phyloP scores from a whole-genome alignment of 2,888 invertebrate species.

The Patella depressa region DNA sequence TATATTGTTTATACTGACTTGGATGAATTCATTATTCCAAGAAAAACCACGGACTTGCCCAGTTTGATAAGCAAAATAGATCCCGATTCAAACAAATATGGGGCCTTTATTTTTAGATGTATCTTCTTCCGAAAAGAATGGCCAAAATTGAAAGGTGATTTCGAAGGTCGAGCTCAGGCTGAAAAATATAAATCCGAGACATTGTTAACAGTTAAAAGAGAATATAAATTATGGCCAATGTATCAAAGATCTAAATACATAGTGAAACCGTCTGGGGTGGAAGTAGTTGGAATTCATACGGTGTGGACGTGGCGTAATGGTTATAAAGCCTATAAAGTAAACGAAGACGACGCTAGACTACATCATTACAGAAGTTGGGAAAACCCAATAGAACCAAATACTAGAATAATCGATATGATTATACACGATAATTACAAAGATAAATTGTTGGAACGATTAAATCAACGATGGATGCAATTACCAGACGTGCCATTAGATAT shows the following conservation, averaged over 20 bases:
- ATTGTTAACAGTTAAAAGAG: constrained; percentile 45
- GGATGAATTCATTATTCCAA: constrained; percentile 68
- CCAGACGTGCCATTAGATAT: constrained; percentile 30
- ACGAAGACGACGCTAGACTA: constrained; percentile 37
- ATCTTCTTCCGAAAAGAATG: constrained; percentile 59
- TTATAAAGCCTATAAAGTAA: constrained; percentile 20
- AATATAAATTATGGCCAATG: constrained; percentile 38
- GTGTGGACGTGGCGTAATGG: constrained; percentile 35
- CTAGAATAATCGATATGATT: constrained; percentile 31
- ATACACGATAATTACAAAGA: constrained; percentile 36
- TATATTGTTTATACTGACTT: constrained; percentile 65
- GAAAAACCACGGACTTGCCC: constrained; percentile 43
- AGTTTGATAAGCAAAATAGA: constrained; percentile 35
- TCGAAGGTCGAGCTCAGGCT: constrained; percentile 34
- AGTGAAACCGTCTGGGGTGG: constrained; percentile 43
- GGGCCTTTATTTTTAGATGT: constrained; percentile 42
- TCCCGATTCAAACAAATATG: constrained; percentile 8
- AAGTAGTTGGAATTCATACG: constrained; percentile 53
- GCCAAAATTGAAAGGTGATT: constrained; percentile 35
- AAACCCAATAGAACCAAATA: constrained; percentile 30
- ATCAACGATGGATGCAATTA: constrained; percentile 32
- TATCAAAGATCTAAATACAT: constrained; percentile 53
- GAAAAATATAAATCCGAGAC: constrained; percentile 46
- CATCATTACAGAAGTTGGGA: constrained; percentile 59
- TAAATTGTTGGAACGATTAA: constrained; percentile 34